Evolutionary conservation across 2,888 invertebrate genomes (phyloP).

Genomic region (Belgica antarctica): DNA sequence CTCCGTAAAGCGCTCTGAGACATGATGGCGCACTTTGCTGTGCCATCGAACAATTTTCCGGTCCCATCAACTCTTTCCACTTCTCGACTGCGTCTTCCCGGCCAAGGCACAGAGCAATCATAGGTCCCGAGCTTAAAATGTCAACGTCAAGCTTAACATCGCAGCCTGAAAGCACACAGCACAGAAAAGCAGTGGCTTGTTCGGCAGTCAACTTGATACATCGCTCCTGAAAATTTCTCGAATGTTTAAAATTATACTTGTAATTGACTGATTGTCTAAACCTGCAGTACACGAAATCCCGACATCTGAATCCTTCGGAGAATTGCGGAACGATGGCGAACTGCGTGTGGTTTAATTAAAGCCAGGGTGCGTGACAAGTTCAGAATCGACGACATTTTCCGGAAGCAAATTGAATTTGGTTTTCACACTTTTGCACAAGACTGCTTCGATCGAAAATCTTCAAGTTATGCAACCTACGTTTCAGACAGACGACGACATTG

Average conservation of each 20-base stretch:
- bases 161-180: not conserved
- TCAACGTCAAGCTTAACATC: not conserved
- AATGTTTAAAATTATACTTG: not conserved
- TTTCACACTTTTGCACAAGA: too few species aligned
- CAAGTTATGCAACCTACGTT: too few species aligned
- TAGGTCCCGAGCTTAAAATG: not conserved
- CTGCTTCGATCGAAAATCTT: too few species aligned
- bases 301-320: not conserved
- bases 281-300: slow-evolving; percentile 32
- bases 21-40: slow-evolving; percentile 4
- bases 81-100: slow-evolving; percentile 11
- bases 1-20: slow-evolving; percentile 20
- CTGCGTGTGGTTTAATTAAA: slow-evolving; percentile 29
- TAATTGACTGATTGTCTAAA: not conserved
- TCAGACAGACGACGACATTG: too few species aligned
- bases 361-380: slow-evolving; percentile 7
- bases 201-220: slow-evolving; percentile 7
- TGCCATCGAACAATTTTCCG: slow-evolving; percentile 23
- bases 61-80: slow-evolving; percentile 31
- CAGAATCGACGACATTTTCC: slow-evolving; percentile 4
- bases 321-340: slow-evolving; percentile 1
- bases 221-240: slow-evolving; percentile 6
- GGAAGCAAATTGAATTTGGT: not conserved
- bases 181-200: not conserved
- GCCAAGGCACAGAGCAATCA: slow-evolving; percentile 7